Percentiles rank a stretch among this genome's conserved stretches.
Evolutionary conservation across 2,797 vertebrate species (phyloP).

Genomic region (Vespertilio murinus): DNA sequence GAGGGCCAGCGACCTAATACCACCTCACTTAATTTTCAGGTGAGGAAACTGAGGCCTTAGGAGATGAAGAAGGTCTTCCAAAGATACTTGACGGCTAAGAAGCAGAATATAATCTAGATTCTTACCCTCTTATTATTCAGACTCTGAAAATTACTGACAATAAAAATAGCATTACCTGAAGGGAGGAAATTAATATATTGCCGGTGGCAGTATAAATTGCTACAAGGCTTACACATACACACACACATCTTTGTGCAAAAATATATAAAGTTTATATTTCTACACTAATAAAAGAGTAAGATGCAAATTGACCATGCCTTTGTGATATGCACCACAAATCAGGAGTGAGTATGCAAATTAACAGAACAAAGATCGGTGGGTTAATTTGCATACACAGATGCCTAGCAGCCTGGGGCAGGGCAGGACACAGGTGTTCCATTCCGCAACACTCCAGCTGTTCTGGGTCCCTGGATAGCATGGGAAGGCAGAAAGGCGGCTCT

Average conservation of each 20-base stretch:
- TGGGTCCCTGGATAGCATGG: too few species aligned
- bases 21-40: not conserved
- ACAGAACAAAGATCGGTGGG: too few species aligned
- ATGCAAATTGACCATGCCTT: too few species aligned
- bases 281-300: too few species aligned
- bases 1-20: not conserved
- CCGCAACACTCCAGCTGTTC: too few species aligned
- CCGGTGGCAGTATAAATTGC: not conserved
- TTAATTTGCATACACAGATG: too few species aligned
- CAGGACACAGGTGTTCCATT: too few species aligned
- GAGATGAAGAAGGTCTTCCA: not conserved
- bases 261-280: not conserved
- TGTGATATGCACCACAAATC: too few species aligned
- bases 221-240: not conserved
- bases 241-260: not conserved
- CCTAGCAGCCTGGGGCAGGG: too few species aligned
- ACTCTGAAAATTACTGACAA: constrained; percentile 15
- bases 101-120: not conserved
- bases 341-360: too few species aligned
- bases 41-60: not conserved
- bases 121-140: not conserved
- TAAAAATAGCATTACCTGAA: not conserved
- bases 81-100: not conserved
- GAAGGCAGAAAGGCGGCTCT: too few species aligned
- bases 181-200: not conserved